Conservation (phyloP, 2,888 invertebrate genomes). For the Stenoptilia bipunctidactyla region DNA sequence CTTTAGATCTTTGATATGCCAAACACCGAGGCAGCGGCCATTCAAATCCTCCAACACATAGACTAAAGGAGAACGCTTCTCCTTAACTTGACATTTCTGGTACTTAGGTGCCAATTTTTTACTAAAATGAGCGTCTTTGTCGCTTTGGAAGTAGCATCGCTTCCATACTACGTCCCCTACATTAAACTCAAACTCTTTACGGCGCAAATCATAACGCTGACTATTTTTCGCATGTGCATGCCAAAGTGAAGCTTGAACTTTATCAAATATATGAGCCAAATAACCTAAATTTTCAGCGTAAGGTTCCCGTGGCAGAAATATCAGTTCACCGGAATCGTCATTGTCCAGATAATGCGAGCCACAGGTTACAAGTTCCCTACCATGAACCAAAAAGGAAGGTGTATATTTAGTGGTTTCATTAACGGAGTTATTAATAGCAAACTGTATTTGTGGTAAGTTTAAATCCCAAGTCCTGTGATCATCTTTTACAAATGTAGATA, state of each 20-base stretch:
- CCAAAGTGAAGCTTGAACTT: conserved; percentile 4
- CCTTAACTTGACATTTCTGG: conserved; percentile 8
- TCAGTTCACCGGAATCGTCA: background rate
- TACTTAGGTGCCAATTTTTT: conserved; percentile 19
- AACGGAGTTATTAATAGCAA: conserved; percentile 17
- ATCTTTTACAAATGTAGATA: conserved; percentile 14
- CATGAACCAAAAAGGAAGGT: conserved; percentile 7
- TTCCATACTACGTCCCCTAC: conserved; percentile 15
- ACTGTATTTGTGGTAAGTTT: conserved; percentile 14
- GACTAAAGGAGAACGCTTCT: background rate
- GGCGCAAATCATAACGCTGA: conserved; percentile 10
- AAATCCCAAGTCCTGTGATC: conserved; percentile 19
- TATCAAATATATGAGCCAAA: conserved; percentile 1
- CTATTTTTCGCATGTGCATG: conserved; percentile 4
- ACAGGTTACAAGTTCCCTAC: conserved; percentile 8
- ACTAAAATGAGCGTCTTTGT: conserved; percentile 15
- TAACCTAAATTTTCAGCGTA: conserved; percentile 9
- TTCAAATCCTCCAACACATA: background rate
- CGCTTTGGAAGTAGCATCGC: conserved; percentile 13
- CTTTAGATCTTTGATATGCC: conserved; percentile 1
- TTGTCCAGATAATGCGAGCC: conserved; percentile 9
- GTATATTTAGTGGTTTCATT: conserved; percentile 16
- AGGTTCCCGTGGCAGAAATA: conserved; percentile 7
- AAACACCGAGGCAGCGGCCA: background rate
- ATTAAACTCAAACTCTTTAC: conserved; percentile 14